phyloP scores from a whole-genome alignment of 2,888 invertebrate genomes.

The Leptogaster cylindrica region DNA sequence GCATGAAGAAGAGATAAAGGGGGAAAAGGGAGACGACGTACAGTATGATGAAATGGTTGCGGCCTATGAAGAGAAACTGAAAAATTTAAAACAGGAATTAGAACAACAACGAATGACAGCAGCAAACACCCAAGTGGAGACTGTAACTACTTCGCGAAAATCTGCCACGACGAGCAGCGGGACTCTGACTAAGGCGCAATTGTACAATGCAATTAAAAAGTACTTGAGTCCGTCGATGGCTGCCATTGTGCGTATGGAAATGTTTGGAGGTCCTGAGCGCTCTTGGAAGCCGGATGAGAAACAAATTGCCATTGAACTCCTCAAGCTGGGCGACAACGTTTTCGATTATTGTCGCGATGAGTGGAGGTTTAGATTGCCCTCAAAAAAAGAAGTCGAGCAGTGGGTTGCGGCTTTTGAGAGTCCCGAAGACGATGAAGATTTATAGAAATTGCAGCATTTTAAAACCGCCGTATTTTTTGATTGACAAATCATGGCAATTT shows the following conservation, averaged over 20 bases:
- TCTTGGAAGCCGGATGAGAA: conserved; percentile 58
- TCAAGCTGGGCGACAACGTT: conserved; percentile 55
- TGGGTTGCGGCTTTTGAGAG: conserved; percentile 52
- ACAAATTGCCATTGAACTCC: conserved; percentile 54
- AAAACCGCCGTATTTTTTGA: neutral
- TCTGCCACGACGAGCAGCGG: neutral
- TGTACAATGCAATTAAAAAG: conserved; percentile 59
- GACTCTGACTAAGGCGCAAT: conserved; percentile 54
- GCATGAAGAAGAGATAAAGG: conserved; percentile 3
- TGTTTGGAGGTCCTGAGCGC: conserved; percentile 58
- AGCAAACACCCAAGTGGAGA: conserved; percentile 31
- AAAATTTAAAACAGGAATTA: conserved; percentile 27
- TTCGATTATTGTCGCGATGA: conserved; percentile 58
- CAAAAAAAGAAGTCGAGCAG: conserved; percentile 52
- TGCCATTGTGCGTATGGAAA: conserved; percentile 60
- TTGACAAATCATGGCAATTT: too few relatives aligned
- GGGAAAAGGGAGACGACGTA: too few relatives aligned
- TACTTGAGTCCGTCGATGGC: conserved; percentile 59
- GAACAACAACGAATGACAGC: neutral
- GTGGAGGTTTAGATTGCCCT: conserved; percentile 59
- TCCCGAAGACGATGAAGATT: conserved; percentile 51
- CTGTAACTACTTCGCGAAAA: conserved; percentile 46
- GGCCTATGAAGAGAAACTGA: neutral
- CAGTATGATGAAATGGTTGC: neutral
- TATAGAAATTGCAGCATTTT: conserved; percentile 46